Base-by-base conservation (phyloP, 2,888 invertebrate species). In the Hermaeophaga mercurialis region DNA sequence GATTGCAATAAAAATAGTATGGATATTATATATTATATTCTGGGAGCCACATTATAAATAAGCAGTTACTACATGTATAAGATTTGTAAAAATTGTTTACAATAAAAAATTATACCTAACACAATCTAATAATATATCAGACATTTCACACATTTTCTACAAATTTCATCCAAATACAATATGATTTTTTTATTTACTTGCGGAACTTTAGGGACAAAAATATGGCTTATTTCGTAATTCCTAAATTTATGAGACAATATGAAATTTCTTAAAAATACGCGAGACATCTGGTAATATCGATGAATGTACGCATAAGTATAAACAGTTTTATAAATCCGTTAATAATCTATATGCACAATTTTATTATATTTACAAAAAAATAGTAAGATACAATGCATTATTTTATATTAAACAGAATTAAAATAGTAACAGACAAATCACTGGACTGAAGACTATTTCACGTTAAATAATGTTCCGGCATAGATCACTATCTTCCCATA, bases 311-410 rank as follows among this genome's bases (percentile, higher is more conserved):
- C 70, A 73, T 74, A 75, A 67, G 70, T 74, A 75, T 73, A 74
- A 75, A 76, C 74, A 75, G 72, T 76, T 73, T 76, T 71, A 74
- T 75, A 76, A 75, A 75, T 74, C 73, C 73, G 72, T 73, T 76
- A 72, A 73, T 75, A 73, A 75, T 76, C 75, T 77, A 77, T 76
- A 77, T 78, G 77, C 77, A 77, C 77, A 78, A 73, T 76, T 76
- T 71, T 74, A 77, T 78, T 71, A 73, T 78, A 77, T 78, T 71
- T 77, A 78, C 77, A 78, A 75, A 77, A 74, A 77, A 74, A 74
- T 74, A 75, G 69, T 70, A 71, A 74, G 72, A 71, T 75, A 74
- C 72, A 72, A 73, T 73, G 73, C 71, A 66, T 66, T 68, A 63
- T 62, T 67, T 65, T 59, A 65, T 66, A 63, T 66, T 62, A 64